phyloP scores from a whole-genome alignment of 2,113 vertebrate species.

The Halcyon malimbica region DNA sequence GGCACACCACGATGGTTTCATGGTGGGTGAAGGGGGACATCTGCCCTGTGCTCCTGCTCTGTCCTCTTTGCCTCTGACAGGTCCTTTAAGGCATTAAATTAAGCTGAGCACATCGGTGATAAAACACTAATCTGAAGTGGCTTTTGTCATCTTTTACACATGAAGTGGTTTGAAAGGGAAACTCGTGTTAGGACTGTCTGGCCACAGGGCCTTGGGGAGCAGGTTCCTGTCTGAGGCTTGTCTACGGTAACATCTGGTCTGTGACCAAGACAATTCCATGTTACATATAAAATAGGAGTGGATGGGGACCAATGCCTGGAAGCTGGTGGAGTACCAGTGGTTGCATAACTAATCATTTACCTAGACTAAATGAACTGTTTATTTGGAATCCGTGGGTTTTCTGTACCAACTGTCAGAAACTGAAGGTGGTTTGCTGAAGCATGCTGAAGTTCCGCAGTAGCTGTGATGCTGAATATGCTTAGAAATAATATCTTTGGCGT shows the following conservation, averaged over 20 bases:
- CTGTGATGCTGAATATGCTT: not conserved
- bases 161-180: not conserved
- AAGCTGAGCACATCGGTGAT: not conserved
- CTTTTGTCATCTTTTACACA: not conserved
- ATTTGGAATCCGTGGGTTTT: not conserved
- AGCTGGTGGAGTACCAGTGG: not conserved
- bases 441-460: not conserved
- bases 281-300: not conserved
- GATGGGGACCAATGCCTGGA: not conserved
- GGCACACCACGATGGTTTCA: no score
- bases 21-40: not conserved
- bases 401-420: not conserved
- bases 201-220: not conserved
- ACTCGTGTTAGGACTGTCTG: not conserved
- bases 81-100: not conserved
- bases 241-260: accelerated
- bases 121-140: not conserved
- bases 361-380: not conserved
- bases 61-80: not conserved
- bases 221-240: not conserved
- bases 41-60: not conserved
- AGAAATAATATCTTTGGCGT: not conserved
- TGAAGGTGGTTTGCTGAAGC: not conserved
- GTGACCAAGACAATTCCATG: not conserved
- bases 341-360: not conserved